Evolutionary conservation across 2,888 invertebrate species (phyloP).

Genomic region (Monochamus alternatus): DNA sequence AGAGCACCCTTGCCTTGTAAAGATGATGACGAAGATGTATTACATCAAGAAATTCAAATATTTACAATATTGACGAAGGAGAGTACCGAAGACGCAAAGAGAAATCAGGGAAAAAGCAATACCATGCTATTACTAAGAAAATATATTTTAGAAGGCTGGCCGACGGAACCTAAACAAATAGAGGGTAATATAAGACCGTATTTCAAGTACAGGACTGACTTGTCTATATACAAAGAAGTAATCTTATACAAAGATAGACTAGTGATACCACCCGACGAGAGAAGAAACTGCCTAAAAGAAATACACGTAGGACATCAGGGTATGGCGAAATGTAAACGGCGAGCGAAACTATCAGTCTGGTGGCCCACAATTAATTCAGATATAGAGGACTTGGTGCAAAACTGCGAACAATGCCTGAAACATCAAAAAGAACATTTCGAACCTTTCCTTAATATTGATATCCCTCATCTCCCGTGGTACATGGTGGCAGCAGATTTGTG

Average conservation of each 20-base stretch:
- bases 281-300: constrained; percentile 13
- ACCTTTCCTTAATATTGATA: background rate
- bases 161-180: background rate
- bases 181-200: background rate
- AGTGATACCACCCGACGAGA: constrained; percentile 8
- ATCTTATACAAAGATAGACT: no score
- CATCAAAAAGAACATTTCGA: background rate
- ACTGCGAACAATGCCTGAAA: background rate
- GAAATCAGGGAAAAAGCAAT: background rate
- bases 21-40: constrained; percentile 19
- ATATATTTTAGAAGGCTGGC: no score
- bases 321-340: constrained; percentile 8
- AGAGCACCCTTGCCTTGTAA: constrained; percentile 1
- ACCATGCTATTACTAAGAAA: background rate
- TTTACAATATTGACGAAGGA: background rate
- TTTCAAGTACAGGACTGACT: background rate
- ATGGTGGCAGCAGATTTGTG: constrained; percentile 23
- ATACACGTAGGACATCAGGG: constrained; percentile 32
- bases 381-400: background rate
- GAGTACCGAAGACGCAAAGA: background rate
- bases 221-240: background rate
- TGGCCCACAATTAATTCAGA: constrained; percentile 25
- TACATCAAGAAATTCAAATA: constrained; percentile 24
- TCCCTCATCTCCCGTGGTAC: background rate
- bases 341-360: constrained; percentile 27